Percentiles rank a stretch among this genome's conserved stretches.
Evolutionary conservation across 2,797 vertebrate genomes (phyloP).

Genomic region (Alectoris magna): DNA sequence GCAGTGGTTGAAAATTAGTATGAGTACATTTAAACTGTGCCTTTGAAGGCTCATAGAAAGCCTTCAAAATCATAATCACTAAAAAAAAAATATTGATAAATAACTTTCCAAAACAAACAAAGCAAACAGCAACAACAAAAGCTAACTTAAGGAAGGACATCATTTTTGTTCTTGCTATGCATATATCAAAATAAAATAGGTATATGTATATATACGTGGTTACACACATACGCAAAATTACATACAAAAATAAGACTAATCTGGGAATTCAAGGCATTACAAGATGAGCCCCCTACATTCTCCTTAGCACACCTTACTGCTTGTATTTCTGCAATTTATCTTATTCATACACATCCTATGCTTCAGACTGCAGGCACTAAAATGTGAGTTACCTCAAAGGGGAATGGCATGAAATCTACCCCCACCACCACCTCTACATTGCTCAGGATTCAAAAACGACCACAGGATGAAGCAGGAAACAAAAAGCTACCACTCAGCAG

Average conservation of each 20-base stretch:
- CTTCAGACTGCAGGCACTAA: background rate
- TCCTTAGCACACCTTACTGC: background rate
- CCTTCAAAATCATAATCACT: no score
- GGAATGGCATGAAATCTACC: background rate
- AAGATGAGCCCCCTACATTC: rapidly evolving
- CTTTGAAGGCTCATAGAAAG: background rate
- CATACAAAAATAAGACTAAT: background rate
- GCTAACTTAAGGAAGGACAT: background rate
- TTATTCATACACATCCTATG: background rate
- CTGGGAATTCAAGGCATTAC: no score
- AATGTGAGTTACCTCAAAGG: background rate
- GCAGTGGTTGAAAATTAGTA: background rate
- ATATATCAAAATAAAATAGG: background rate
- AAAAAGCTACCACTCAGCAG: background rate
- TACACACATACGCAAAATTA: background rate
- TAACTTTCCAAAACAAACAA: background rate
- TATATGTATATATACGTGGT: background rate
- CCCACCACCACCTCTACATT: background rate
- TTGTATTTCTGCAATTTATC: background rate
- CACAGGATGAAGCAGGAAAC: background rate
- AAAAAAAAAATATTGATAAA: background rate
- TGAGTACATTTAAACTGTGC: background rate
- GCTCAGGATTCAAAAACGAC: background rate
- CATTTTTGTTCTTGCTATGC: background rate
- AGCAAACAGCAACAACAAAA: background rate